These are phyloP conservation scores for Drosophila bipectinata DNA, from an alignment of 1,140 invertebrate species.

Conservation along the genomic window DNA sequence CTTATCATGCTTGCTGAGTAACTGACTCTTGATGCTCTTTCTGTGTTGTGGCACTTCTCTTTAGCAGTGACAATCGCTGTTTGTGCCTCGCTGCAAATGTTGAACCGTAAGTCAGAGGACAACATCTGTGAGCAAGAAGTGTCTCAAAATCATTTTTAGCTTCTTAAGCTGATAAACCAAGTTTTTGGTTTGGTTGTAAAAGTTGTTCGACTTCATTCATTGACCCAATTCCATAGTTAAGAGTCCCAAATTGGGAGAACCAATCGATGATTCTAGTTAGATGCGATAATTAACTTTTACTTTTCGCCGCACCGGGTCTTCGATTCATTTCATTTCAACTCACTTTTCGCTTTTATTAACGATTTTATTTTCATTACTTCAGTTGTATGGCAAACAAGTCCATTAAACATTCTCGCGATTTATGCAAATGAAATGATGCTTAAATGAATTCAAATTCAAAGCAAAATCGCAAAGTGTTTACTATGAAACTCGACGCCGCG, in stretches of 20 bases:
- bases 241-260: neutral
- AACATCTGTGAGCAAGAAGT: slow-evolving; percentile 6
- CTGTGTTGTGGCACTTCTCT: slow-evolving; percentile 10
- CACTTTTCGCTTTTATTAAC: slow-evolving; percentile 15
- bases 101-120: slow-evolving; percentile 5
- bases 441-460: slow-evolving; percentile 67
- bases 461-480: slow-evolving; percentile 57
- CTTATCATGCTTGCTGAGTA: slow-evolving; percentile 20
- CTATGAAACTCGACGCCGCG: slow-evolving; percentile 16
- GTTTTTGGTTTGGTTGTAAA: slow-evolving; percentile 8
- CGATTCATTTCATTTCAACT: slow-evolving; percentile 3
- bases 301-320: slow-evolving; percentile 18
- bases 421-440: slow-evolving; percentile 65
- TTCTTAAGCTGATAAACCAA: slow-evolving; percentile 22
- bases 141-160: slow-evolving; percentile 17
- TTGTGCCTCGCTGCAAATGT: slow-evolving; percentile 10
- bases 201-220: slow-evolving; percentile 57
- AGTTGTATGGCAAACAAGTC: slow-evolving; percentile 43
- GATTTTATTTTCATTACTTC: slow-evolving; percentile 31
- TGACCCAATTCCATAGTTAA: slow-evolving; percentile 52
- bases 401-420: slow-evolving; percentile 53
- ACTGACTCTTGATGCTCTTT: slow-evolving; percentile 1
- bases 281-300: slow-evolving; percentile 62
- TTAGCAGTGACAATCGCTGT: neutral
- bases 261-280: slow-evolving; percentile 45